Percentiles rank a stretch among this genome's conserved stretches.
Evolutionary conservation across 2,888 invertebrate genomes (phyloP).

Genomic region (Troides aeacus): DNA sequence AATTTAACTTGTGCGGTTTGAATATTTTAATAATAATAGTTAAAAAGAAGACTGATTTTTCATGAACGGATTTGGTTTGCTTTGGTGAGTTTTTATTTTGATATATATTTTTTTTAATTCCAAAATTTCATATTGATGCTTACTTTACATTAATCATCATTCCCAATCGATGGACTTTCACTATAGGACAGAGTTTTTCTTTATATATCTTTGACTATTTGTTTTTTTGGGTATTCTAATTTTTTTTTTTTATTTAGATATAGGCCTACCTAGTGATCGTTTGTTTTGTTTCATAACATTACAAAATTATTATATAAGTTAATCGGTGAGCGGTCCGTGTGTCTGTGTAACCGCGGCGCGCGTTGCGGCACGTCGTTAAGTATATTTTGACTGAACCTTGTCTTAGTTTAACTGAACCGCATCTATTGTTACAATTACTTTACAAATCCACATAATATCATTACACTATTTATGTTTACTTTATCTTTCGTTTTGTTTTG

Average conservation of each 20-base stretch:
- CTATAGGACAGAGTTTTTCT: no score
- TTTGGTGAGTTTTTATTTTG: constrained; percentile 60
- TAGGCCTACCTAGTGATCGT: background rate
- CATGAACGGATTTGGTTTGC: constrained; percentile 77
- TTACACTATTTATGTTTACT: no score
- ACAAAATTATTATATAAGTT: constrained; percentile 23
- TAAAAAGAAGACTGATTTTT: constrained; percentile 47
- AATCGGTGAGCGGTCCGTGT: constrained; percentile 3
- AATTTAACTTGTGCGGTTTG: constrained; percentile 48
- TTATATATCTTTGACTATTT: no score
- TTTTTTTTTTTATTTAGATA: no score
- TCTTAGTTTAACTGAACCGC: background rate
- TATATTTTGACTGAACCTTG: constrained; percentile 13
- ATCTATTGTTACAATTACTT: constrained; percentile 6
- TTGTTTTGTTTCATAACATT: constrained; percentile 18
- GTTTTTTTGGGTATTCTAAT: no score
- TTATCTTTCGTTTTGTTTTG: no score
- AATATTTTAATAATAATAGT: constrained; percentile 33
- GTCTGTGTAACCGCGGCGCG: constrained; percentile 8
- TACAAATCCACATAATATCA: background rate
- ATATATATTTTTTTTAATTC: background rate
- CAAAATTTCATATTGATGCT: background rate
- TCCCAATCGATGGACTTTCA: no score
- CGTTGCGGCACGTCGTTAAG: constrained; percentile 19
- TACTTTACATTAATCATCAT: no score